Conservation (phyloP, 2,797 vertebrate species). For the Takifugu rubripes region DNA sequence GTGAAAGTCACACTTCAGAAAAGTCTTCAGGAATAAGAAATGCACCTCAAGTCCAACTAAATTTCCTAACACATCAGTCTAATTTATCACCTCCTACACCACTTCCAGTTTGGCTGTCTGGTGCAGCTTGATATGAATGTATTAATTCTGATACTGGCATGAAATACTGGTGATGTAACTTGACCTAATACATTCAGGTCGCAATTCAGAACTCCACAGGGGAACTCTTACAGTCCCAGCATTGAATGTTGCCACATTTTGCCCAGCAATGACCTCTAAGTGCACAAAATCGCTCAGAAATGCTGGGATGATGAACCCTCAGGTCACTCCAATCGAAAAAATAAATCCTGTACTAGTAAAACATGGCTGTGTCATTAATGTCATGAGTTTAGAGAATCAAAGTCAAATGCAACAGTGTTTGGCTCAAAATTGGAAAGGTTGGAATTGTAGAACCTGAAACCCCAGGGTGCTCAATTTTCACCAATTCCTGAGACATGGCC, state of each 20-base stretch:
- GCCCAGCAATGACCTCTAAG: not conserved
- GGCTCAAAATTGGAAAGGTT: not conserved
- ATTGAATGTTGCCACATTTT: not conserved
- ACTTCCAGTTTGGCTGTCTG: not conserved
- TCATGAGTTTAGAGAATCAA: too few species aligned
- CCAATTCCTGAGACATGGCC: not conserved
- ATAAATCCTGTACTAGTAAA: too few species aligned
- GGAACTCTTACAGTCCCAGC: conserved; percentile 6
- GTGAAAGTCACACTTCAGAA: too few species aligned
- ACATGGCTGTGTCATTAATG: too few species aligned
- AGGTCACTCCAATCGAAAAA: not conserved
- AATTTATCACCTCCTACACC: conserved; percentile 8
- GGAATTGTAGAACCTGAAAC: too few species aligned
- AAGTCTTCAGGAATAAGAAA: too few species aligned
- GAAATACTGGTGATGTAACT: conserved; percentile 16
- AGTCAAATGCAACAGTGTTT: not conserved
- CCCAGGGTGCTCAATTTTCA: not conserved
- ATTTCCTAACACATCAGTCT: conserved; percentile 12
- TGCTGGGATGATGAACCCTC: not conserved
- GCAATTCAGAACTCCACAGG: conserved; percentile 3
- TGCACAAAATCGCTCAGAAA: conserved; percentile 6
- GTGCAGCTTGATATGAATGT: conserved; percentile 16
- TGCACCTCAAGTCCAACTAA: too few species aligned
- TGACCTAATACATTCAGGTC: conserved; percentile 24
- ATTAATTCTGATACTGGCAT: conserved; percentile 12